Conservation (phyloP, 2,113 vertebrate species). For the Lophochroa leadbeateri region DNA sequence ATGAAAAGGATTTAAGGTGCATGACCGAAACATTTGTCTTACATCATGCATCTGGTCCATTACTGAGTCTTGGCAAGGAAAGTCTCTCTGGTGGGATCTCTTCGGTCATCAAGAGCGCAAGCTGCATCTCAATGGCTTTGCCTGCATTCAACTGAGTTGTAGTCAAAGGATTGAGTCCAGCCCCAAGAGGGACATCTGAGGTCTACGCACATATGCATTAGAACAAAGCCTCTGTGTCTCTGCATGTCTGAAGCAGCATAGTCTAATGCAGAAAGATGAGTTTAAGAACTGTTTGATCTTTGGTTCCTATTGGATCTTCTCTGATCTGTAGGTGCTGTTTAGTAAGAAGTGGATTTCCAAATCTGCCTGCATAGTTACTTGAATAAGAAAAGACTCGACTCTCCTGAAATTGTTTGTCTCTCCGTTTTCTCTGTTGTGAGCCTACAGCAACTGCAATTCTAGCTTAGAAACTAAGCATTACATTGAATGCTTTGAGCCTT, state of each 20-base stretch:
- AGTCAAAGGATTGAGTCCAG: not conserved
- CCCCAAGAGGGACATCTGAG: not conserved
- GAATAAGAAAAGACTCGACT: not conserved
- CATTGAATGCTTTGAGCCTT: not conserved
- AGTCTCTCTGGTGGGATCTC: not conserved
- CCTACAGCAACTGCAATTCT: not conserved
- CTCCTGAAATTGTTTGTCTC: not conserved
- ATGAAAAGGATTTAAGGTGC: not conserved
- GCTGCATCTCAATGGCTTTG: not conserved
- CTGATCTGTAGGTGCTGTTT: not conserved
- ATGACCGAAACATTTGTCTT: not conserved
- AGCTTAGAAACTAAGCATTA: not conserved
- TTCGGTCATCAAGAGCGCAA: not conserved
- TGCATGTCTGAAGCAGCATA: not conserved
- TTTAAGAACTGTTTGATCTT: not conserved
- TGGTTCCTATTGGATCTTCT: not conserved
- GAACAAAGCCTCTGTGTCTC: not conserved
- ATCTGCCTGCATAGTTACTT: not conserved
- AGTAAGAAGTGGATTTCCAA: not conserved
- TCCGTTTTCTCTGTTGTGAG: not conserved
- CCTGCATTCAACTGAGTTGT: not conserved
- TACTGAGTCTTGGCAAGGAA: rapidly evolving
- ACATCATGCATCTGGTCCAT: not conserved
- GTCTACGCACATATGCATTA: too few relatives aligned
- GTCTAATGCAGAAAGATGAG: not conserved